Conservation (phyloP, 2,797 vertebrate species). For the Zenarchopterus dispar region DNA sequence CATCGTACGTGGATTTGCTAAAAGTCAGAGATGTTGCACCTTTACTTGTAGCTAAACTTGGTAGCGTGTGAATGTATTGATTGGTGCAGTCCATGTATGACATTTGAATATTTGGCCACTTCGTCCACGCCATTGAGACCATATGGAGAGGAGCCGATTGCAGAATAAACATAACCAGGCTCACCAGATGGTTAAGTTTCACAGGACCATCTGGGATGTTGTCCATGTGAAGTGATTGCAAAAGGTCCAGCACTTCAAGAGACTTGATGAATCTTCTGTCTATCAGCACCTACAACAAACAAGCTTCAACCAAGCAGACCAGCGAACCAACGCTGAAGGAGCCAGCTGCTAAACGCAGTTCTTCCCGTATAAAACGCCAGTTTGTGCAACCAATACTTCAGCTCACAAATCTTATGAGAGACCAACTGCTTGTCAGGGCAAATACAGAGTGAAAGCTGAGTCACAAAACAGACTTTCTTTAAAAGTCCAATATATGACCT, state of each 20-base stretch:
- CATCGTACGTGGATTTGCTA: background rate
- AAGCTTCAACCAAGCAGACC: constrained; percentile 1
- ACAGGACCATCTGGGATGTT: background rate
- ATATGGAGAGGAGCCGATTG: background rate
- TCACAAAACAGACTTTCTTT: no score
- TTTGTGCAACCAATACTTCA: no score
- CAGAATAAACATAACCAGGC: background rate
- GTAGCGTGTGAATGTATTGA: background rate
- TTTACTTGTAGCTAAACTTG: no score
- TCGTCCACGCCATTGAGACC: background rate
- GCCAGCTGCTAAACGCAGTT: no score
- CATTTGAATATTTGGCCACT: constrained; percentile 10
- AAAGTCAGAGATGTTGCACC: no score
- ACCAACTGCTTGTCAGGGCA: no score
- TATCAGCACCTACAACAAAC: constrained; percentile 4
- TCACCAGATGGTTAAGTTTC: constrained; percentile 1
- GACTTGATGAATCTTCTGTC: constrained; percentile 4
- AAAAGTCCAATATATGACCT: no score
- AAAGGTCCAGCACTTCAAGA: constrained; percentile 1
- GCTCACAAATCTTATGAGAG: no score
- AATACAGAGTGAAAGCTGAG: no score
- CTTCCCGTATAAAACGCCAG: no score
- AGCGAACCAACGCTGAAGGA: background rate
- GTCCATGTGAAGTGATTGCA: background rate
- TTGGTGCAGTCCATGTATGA: constrained; percentile 29